Conservation (phyloP, 2,113 vertebrate species). For the Cervus canadensis region DNA sequence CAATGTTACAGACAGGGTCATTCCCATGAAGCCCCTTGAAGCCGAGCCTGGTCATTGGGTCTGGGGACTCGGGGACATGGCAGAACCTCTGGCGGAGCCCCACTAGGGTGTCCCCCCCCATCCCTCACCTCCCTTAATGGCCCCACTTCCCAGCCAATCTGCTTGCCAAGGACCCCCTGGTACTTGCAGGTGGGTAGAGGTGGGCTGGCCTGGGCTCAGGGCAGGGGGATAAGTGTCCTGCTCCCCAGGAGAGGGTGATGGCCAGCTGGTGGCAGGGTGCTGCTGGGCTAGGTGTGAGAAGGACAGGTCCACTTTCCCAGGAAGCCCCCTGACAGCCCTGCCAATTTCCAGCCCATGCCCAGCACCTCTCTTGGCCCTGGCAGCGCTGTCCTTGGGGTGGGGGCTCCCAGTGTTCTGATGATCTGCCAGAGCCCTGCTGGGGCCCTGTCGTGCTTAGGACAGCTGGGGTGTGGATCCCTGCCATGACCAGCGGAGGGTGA, state of each 20-base stretch:
- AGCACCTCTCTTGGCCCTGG: rapidly evolving
- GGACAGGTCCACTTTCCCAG: rapidly evolving
- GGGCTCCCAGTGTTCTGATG: rapidly evolving
- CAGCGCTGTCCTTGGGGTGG: not conserved
- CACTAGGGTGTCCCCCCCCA: no score
- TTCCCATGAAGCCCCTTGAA: not conserved
- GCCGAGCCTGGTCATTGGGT: not conserved
- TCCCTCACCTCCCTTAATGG: not conserved
- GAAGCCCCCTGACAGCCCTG: not conserved
- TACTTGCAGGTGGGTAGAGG: not conserved
- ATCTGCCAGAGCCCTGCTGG: not conserved
- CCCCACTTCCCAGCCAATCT: not conserved
- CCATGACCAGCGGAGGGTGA: rapidly evolving
- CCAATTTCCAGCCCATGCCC: not conserved
- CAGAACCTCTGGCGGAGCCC: not conserved
- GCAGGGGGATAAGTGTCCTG: not conserved
- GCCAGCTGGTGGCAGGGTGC: not conserved
- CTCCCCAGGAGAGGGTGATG: not conserved
- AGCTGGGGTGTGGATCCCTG: rapidly evolving
- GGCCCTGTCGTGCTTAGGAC: not conserved
- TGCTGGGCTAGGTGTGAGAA: rapidly evolving
- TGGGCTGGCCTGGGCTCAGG: no score
- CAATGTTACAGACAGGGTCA: rapidly evolving
- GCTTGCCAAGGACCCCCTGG: not conserved
- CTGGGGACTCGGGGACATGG: not conserved